These are phyloP conservation scores for Pammene fasciana DNA, from an alignment of 2,888 invertebrate genomes.

Conservation along the genomic window DNA sequence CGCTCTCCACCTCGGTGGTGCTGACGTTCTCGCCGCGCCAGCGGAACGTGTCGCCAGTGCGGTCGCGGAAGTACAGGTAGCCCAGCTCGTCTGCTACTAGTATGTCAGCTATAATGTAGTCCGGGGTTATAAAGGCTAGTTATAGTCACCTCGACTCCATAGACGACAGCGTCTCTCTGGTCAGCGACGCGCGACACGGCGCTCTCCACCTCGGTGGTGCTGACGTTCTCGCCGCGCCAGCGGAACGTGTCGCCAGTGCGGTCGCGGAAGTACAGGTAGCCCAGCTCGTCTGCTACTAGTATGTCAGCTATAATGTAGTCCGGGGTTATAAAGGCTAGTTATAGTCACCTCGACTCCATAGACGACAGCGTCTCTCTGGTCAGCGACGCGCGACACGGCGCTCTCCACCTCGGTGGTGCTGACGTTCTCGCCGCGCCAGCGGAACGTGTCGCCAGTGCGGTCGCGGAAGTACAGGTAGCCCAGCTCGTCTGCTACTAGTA, in stretches of 20 bases:
- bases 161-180: conserved; percentile 96
- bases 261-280: too few species aligned
- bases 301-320: too few species aligned
- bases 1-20: too few species aligned
- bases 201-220: conserved; percentile 98
- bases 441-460: conserved; percentile 98
- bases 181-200: conserved; percentile 92
- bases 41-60: too few species aligned
- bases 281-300: too few species aligned
- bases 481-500: conserved; percentile 94
- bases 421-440: conserved; percentile 99
- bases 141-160: conserved; percentile 96
- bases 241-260: conserved; percentile 98
- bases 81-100: too few species aligned
- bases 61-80: too few species aligned
- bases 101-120: too few species aligned
- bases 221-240: conserved; percentile 99
- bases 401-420: conserved; percentile 98
- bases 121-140: too few species aligned
- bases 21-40: too few species aligned
- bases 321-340: too few species aligned
- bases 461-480: conserved; percentile 98
- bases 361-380: conserved; percentile 95
- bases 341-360: conserved; percentile 97
- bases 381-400: conserved; percentile 91